Evolutionary conservation across 2,888 invertebrate species (phyloP).

Genomic region (Synanthedon formicaeformis): DNA sequence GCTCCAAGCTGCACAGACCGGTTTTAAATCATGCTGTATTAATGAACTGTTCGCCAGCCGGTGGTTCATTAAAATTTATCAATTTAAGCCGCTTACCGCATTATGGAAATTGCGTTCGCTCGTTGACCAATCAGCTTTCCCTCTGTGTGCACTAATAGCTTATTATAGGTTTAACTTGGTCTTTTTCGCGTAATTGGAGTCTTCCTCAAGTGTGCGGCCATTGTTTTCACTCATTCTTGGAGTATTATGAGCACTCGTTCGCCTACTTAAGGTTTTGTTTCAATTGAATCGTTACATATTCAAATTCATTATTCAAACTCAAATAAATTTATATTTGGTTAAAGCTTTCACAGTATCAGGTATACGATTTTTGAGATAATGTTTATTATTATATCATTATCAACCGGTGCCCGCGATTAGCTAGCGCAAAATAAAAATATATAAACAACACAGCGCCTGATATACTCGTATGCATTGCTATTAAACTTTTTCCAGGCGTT

Average conservation of each 20-base stretch:
- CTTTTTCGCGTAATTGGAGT: background rate
- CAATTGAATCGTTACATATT: too few relatives aligned
- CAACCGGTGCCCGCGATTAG: too few relatives aligned
- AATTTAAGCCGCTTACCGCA: conserved; percentile 9
- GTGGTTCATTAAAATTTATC: conserved; percentile 8
- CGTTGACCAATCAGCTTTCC: background rate
- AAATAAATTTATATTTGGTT: too few relatives aligned
- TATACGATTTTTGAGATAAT: too few relatives aligned
- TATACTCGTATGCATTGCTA: too few relatives aligned
- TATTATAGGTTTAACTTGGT: background rate
- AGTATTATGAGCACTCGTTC: background rate
- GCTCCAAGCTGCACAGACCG: background rate
- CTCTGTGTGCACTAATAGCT: background rate
- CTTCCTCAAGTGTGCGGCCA: background rate
- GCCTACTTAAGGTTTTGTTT: too few relatives aligned
- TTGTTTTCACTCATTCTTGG: background rate
- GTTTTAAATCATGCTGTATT: background rate
- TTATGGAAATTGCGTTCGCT: conserved; percentile 9
- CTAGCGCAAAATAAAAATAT: too few relatives aligned
- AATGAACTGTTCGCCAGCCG: background rate
- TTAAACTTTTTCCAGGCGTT: too few relatives aligned
- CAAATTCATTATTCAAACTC: too few relatives aligned
- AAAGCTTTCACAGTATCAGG: too few relatives aligned
- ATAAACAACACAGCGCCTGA: too few relatives aligned
- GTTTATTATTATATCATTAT: too few relatives aligned